These are phyloP conservation scores for Agriopis marginaria DNA, from an alignment of 2,888 invertebrate genomes.

Conservation along the genomic window DNA sequence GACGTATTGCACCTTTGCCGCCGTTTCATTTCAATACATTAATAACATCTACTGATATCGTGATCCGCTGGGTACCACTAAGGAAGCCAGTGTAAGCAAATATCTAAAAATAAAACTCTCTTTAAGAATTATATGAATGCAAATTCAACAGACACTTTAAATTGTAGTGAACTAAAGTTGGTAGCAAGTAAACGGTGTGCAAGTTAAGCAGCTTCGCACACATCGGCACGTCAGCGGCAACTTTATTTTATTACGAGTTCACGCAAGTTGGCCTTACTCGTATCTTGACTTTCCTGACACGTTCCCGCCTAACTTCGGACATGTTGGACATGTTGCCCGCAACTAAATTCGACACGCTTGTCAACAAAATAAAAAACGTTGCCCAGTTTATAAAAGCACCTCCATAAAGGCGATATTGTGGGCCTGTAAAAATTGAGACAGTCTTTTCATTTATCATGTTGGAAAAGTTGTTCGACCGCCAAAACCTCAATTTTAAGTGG, in stretches of 20 bases:
- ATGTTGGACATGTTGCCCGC: slow-evolving; percentile 66
- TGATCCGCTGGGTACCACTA: not conserved
- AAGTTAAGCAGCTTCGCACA: slow-evolving; percentile 48
- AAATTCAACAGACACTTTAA: slow-evolving; percentile 26
- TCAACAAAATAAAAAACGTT: slow-evolving; percentile 58
- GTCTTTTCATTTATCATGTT: too few relatives aligned
- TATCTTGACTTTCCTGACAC: slow-evolving; percentile 67
- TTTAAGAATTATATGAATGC: slow-evolving; percentile 13
- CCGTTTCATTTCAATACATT: too few relatives aligned
- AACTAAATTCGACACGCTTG: slow-evolving; percentile 63
- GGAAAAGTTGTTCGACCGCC: too few relatives aligned
- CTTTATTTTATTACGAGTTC: slow-evolving; percentile 72
- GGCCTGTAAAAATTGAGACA: too few relatives aligned
- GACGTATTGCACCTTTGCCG: too few relatives aligned
- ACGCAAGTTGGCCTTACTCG: slow-evolving; percentile 57
- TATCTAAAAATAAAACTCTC: not conserved
- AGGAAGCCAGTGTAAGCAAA: not conserved
- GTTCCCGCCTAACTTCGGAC: slow-evolving; percentile 63
- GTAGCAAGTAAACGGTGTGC: slow-evolving; percentile 29
- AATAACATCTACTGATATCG: not conserved
- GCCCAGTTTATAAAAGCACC: slow-evolving; percentile 43
- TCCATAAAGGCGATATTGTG: slow-evolving; percentile 11
- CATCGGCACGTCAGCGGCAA: slow-evolving; percentile 58
- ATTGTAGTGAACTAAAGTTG: slow-evolving; percentile 26
- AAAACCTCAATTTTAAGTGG: too few relatives aligned